Evolutionary conservation across 2,113 vertebrate species (phyloP).

Genomic region (Stegostoma tigrinum): DNA sequence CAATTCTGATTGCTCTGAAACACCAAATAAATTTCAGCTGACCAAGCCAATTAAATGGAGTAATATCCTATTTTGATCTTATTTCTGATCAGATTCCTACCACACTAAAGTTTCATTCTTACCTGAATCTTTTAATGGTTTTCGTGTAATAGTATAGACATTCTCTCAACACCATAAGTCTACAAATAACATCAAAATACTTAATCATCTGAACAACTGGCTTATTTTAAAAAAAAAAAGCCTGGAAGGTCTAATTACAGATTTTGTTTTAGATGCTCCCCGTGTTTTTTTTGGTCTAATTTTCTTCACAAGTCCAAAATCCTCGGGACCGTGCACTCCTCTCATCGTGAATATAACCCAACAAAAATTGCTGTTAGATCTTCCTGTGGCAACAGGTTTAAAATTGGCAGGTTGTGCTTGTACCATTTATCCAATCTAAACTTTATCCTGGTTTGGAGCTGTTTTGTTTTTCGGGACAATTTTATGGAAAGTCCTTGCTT

Average conservation of each 20-base stretch:
- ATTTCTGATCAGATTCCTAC: neutral
- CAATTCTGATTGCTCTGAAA: neutral
- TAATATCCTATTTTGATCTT: neutral
- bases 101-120: neutral
- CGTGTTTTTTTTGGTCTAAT: neutral
- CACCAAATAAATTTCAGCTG: neutral
- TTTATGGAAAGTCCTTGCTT: neutral
- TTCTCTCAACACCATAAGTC: neutral
- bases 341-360: too few relatives aligned
- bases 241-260: neutral
- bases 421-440: neutral
- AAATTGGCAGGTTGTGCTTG: neutral
- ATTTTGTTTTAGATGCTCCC: neutral
- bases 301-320: neutral
- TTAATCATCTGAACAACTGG: neutral
- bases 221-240: neutral
- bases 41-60: neutral
- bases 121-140: neutral
- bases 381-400: neutral
- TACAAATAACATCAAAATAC: neutral
- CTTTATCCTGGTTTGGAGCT: neutral
- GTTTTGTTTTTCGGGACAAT: neutral
- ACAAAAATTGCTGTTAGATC: neutral
- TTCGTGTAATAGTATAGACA: neutral
- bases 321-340: neutral